Base-by-base conservation (phyloP, 2,797 vertebrate species). In the Pyrocephalus nanus region DNA sequence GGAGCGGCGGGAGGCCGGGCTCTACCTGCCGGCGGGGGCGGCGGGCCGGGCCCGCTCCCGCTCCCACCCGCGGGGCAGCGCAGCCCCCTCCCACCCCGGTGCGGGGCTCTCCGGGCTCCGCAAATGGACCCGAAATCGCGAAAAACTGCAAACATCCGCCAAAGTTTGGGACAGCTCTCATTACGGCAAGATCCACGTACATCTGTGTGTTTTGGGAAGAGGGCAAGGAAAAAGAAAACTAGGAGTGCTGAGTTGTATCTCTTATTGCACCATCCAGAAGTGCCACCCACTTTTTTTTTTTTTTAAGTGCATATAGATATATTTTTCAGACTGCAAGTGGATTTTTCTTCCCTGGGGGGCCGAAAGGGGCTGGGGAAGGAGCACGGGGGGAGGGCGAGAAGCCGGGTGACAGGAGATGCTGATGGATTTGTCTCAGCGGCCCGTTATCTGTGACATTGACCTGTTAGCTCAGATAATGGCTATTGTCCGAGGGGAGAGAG, bases 391-490 rank as follows among this genome's bases (percentile, higher is more conserved):
- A 55, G 78, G 64, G 42, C 42, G 32, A 55, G 42, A 57, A 79
- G 34, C 34, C 42, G 64, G 29, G 34, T 82, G 78, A 75, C 86
- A 75, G 43, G 71, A 82, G 86, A 89, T 89, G 78, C 78, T 89
- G 98, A 99, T 98, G 98, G 98, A 99, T 99, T 98, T 97, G 97
- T 98, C 98, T 97, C 96, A 86, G 97, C 97, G 98, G 97, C 97
- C 96, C 97, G 97, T 97, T 98, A 98, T 98, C 98, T 98, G 96
- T 98, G 99, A 99, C 99, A 99, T 98, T 99, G 98, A 99, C 98
- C 99, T 98, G 98, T 98, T 98, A 98, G 98, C 98, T 98, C 97
- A 98, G 98, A 99, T 99, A 99, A 99, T 98, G 97, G 94, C 98
- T 97, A 99, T 99, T 99, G 86, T 88, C 78, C 78, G 86, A 82